phyloP scores from a whole-genome alignment of 23 tunicate genomes.

The Trididemnum nubilum region DNA sequence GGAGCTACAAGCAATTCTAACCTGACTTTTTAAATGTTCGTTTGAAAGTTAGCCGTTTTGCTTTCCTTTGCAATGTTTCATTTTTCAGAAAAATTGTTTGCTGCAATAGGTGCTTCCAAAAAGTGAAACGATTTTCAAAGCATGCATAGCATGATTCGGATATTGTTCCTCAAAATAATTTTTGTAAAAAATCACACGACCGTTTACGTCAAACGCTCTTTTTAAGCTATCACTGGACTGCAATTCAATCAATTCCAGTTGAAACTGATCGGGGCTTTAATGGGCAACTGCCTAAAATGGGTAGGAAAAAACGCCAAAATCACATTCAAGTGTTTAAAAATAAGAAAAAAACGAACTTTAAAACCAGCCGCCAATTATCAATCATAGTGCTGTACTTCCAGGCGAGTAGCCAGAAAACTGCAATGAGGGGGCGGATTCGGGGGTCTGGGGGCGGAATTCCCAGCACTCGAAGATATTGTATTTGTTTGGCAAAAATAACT shows the following conservation, averaged over 20 bases:
- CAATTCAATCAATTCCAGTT: neutral
- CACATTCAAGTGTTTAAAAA: neutral
- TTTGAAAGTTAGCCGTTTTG: neutral
- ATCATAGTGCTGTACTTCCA: too few relatives aligned
- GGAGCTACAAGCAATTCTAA: neutral
- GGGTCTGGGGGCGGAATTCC: too few relatives aligned
- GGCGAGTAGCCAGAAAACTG: too few relatives aligned
- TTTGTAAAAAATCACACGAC: neutral
- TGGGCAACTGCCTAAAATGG: neutral
- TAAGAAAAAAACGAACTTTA: too few relatives aligned
- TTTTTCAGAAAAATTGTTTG: neutral
- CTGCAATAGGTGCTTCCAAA: neutral
- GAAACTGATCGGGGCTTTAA: neutral
- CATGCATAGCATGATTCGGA: neutral
- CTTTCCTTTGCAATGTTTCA: neutral
- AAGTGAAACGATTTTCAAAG: neutral
- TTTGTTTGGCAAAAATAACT: too few relatives aligned
- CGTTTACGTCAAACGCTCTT: neutral
- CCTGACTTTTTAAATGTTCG: neutral
- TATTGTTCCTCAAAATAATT: neutral
- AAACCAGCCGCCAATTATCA: too few relatives aligned
- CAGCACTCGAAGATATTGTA: too few relatives aligned
- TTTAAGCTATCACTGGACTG: too few relatives aligned
- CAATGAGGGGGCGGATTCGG: too few relatives aligned
- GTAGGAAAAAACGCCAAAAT: neutral